Base-by-base conservation (phyloP, 2,797 vertebrate genomes). In the Macropodus opercularis region DNA sequence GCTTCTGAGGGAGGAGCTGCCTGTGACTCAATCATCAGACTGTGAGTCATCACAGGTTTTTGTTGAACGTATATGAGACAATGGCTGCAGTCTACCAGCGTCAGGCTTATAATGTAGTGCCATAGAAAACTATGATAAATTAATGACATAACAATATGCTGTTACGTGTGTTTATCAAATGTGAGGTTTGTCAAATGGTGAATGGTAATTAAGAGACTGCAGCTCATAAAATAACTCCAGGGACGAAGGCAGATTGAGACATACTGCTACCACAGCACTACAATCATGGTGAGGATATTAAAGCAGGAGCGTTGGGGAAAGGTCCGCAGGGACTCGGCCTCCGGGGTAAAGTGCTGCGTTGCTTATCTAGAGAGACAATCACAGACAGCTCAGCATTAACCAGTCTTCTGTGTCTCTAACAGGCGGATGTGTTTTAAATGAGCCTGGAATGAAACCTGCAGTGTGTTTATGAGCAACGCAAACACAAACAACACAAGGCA, bases 381-480 rank as follows among this genome's bases (percentile, higher is more conserved):
- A 1, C 63, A 60, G 61, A 21, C 71, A 26, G 19, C 48, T 22
- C 39, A 60, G 63, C 59, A 79, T 78, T 82, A 67, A 63, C 70
- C 42, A 72, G 71, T n/a, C n/a, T n/a, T n/a, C n/a, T n/a, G n/a
- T n/a, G n/a, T n/a, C n/a, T 80, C 56, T 36, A 49, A 65, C 76
- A 58, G 63, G 65, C 61, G 81, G 85, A 86, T 88, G 85, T 80
- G 66, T 82, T 86, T 84, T 80, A 87, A 88, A 90, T 81, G 62
- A 84, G 62, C 43, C 36, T 3, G 72, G n/a, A n/a, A 56, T 81
- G 78, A 87, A 87, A 89, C 60, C 49, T 60, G 52, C 67, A 60
- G 57, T 42, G 36, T 35, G 27, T 22, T 43, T 46, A 44, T 11
- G 46, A 69, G 62, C 22, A 62, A 48, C 39, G 35, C 32, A 34